Percentiles rank a stretch among this genome's conserved stretches.
phyloP scores from a whole-genome alignment of 2,113 vertebrate species.

The Oncorhynchus masou region DNA sequence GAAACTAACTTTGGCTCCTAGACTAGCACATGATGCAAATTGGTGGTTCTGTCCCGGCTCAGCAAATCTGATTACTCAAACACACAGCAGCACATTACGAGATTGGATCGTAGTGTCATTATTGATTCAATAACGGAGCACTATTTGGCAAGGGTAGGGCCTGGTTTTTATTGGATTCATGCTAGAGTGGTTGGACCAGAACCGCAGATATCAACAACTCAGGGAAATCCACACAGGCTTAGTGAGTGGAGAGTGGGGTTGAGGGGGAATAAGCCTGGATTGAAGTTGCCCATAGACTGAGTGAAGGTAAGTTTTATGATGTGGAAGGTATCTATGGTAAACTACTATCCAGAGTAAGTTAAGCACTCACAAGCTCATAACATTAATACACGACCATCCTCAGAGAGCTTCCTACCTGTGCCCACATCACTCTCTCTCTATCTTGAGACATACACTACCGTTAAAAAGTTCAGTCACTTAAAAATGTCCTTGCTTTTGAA shows the following conservation, averaged over 20 bases:
- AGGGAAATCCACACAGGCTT: neutral
- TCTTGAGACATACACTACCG: neutral
- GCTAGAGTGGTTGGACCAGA: neutral
- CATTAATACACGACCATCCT: neutral
- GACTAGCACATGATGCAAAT: constrained; percentile 35
- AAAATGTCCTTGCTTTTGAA: too few relatives aligned
- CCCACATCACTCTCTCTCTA: neutral
- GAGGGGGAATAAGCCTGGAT: neutral
- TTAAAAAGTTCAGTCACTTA: too few relatives aligned
- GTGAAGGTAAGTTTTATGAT: too few relatives aligned
- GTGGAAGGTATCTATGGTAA: too few relatives aligned
- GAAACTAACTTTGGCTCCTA: constrained; percentile 11
- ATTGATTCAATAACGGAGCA: constrained; percentile 44
- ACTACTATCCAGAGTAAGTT: too few relatives aligned
- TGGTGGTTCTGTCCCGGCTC: constrained; percentile 54
- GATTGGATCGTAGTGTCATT: constrained; percentile 50
- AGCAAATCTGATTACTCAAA: constrained; percentile 59
- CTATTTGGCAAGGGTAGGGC: constrained; percentile 36
- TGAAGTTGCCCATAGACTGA: too few relatives aligned
- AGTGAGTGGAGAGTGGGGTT: neutral
- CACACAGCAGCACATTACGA: constrained; percentile 55
- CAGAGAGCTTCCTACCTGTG: neutral
- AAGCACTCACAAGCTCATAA: too few relatives aligned
- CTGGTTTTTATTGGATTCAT: constrained; percentile 39
- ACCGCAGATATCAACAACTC: neutral